Evolutionary conservation across 2,797 vertebrate genomes (phyloP).

Genomic region (Ctenopoma kingsleyae): DNA sequence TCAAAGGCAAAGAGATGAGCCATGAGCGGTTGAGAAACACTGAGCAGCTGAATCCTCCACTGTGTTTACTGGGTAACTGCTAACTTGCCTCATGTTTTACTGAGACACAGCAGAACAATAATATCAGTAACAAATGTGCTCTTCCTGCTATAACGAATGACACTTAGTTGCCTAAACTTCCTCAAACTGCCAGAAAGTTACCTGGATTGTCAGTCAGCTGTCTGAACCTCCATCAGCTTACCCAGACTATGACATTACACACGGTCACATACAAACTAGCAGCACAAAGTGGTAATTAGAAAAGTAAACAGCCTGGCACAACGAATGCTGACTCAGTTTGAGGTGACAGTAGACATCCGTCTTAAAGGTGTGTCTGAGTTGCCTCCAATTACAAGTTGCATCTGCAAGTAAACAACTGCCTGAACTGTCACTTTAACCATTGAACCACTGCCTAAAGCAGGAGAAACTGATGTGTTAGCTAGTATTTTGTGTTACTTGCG

Average conservation of each 20-base stretch:
- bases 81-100: no score
- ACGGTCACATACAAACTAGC: not conserved
- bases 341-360: not conserved
- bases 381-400: not conserved
- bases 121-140: no score
- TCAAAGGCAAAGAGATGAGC: no score
- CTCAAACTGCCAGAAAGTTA: not conserved
- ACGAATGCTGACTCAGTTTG: slow-evolving; percentile 20
- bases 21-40: no score
- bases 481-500: not conserved
- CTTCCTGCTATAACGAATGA: no score
- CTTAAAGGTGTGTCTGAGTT: slow-evolving; percentile 3
- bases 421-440: not conserved
- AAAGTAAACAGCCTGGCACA: not conserved
- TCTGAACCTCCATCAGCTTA: not conserved
- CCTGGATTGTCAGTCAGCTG: not conserved
- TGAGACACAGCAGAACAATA: no score
- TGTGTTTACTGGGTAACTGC: no score
- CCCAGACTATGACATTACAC: not conserved
- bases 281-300: slow-evolving; percentile 11
- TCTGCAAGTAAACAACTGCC: not conserved
- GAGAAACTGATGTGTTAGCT: not conserved
- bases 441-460: not conserved
- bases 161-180: not conserved
- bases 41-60: no score